phyloP scores from a whole-genome alignment of 2,888 invertebrate species.

The Ophion slaviceki region DNA sequence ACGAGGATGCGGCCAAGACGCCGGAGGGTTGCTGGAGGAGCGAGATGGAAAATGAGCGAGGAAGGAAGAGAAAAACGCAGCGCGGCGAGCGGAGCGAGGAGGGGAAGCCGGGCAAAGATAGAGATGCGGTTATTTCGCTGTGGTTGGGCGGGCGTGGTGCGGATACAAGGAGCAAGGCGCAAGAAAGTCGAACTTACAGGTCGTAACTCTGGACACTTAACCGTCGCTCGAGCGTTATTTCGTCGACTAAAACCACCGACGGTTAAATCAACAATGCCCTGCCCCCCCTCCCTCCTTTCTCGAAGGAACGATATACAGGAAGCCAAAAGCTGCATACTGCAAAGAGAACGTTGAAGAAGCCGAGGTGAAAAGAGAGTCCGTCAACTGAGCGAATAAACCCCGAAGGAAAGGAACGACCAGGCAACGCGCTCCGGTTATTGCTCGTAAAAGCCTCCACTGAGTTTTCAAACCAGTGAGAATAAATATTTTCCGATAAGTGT shows the following conservation, averaged over 20 bases:
- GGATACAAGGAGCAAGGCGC: constrained; percentile 53
- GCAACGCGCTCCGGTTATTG: constrained; percentile 71
- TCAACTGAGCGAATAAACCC: constrained; percentile 3
- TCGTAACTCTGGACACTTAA: constrained; percentile 75
- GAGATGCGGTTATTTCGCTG: constrained; percentile 39
- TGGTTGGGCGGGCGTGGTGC: constrained; percentile 28
- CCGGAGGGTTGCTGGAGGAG: constrained; percentile 34
- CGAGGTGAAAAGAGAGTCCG: constrained; percentile 29
- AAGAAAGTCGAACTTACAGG: constrained; percentile 65
- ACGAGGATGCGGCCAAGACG: constrained; percentile 33
- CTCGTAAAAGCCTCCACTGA: constrained; percentile 71
- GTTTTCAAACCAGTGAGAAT: constrained; percentile 64
- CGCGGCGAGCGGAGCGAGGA: constrained; percentile 60
- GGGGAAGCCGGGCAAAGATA: constrained; percentile 20
- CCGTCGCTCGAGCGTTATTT: constrained; percentile 72
- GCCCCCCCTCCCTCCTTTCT: background rate
- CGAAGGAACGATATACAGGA: constrained; percentile 29
- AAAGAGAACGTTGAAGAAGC: constrained; percentile 22
- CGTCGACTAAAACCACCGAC: constrained; percentile 73
- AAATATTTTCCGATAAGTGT: constrained; percentile 56
- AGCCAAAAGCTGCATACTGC: constrained; percentile 48
- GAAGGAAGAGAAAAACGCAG: constrained; percentile 21
- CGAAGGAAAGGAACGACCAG: background rate
- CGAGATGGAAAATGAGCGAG: constrained; percentile 18
- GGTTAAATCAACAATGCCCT: constrained; percentile 76